phyloP scores from a whole-genome alignment of 2,797 vertebrate genomes.

The Danio aesculapii region DNA sequence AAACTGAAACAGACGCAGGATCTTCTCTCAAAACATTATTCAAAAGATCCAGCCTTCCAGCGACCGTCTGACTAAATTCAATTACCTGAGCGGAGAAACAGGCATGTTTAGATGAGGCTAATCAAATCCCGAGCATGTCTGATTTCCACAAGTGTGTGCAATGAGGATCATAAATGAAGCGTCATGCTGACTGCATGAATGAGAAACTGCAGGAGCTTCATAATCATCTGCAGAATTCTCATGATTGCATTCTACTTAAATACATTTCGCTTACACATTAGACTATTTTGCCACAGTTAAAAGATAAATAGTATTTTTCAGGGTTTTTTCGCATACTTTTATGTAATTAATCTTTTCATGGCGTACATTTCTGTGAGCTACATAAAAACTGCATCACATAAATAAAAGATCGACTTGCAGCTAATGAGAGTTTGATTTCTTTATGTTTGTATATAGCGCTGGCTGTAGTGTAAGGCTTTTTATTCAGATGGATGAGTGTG shows the following conservation, averaged over 20 bases:
- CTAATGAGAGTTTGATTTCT: constrained; percentile 42
- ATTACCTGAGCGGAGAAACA: constrained; percentile 67
- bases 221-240: constrained; percentile 12
- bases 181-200: background rate
- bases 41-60: constrained; percentile 58
- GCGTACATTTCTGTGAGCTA: background rate
- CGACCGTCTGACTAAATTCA: constrained; percentile 69
- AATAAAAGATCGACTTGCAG: background rate
- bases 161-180: constrained; percentile 64
- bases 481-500: constrained; percentile 70
- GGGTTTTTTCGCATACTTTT: background rate
- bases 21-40: constrained; percentile 65
- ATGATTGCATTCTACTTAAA: constrained; percentile 37
- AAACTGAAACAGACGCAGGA: constrained; percentile 52
- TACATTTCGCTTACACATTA: constrained; percentile 8
- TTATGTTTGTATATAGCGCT: constrained; percentile 26
- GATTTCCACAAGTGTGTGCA: constrained; percentile 63
- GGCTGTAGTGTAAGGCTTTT: constrained; percentile 3
- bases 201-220: background rate
- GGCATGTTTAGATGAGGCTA: constrained; percentile 73
- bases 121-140: constrained; percentile 71
- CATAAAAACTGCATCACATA: background rate
- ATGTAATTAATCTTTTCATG: constrained; percentile 7
- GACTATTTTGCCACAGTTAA: constrained; percentile 7
- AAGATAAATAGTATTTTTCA: background rate